Percentiles rank a stretch among this genome's conserved stretches.
These are phyloP conservation scores for Meleagris gallopavo DNA, from an alignment of 2,113 vertebrate species.

Conservation along the genomic window DNA sequence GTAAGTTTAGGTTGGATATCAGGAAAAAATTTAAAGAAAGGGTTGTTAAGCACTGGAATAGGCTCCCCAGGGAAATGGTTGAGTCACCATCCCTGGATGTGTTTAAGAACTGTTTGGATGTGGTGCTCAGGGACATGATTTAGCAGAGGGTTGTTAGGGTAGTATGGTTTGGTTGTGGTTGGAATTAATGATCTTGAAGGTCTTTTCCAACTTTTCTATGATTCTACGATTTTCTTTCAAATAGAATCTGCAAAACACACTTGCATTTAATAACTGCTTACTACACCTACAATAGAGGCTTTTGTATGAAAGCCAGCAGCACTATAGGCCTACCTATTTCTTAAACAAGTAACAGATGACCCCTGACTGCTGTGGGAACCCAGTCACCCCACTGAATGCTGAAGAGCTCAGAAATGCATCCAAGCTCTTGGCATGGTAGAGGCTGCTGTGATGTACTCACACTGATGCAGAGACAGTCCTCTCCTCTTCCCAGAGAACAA, in stretches of 20 bases:
- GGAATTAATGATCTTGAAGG: too few relatives aligned
- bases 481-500: neutral
- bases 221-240: neutral
- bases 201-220: too few relatives aligned
- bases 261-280: neutral
- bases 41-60: too few relatives aligned
- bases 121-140: too few relatives aligned
- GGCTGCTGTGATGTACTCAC: neutral
- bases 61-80: too few relatives aligned
- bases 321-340: neutral
- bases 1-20: too few relatives aligned
- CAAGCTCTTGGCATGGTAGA: accelerated
- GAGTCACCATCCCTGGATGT: too few relatives aligned
- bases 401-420: neutral
- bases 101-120: too few relatives aligned
- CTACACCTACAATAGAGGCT: neutral
- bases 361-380: neutral
- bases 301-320: neutral
- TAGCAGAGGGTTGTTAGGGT: too few relatives aligned
- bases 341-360: neutral
- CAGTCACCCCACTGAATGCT: neutral
- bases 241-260: neutral
- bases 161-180: too few relatives aligned
- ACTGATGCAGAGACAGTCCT: neutral
- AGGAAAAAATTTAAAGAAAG: too few relatives aligned